These are phyloP conservation scores for Oryzias melastigma DNA, from an alignment of 2,113 vertebrate species.

Conservation along the genomic window DNA sequence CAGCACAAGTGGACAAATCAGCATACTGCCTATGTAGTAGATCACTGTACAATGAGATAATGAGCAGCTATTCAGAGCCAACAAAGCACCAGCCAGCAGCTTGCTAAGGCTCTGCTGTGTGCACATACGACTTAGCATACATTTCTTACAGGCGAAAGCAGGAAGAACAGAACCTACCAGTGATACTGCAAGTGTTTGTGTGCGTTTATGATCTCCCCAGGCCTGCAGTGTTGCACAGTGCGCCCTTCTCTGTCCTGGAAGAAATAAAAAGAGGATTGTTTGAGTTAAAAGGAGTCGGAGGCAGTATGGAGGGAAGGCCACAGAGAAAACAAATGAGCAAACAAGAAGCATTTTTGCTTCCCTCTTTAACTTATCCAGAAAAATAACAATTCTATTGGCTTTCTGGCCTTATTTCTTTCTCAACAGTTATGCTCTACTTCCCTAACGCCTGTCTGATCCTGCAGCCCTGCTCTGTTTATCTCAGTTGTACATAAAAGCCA, in stretches of 20 bases:
- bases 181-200: constrained; percentile 47
- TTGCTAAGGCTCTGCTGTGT: neutral
- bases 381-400: neutral
- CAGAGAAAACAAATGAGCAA: constrained; percentile 51
- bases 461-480: constrained; percentile 29
- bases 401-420: neutral
- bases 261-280: constrained; percentile 58
- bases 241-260: constrained; percentile 58
- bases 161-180: constrained; percentile 59
- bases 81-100: neutral
- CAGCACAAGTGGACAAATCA: neutral
- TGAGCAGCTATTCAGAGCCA: neutral
- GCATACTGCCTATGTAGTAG: neutral
- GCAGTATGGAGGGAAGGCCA: constrained; percentile 7
- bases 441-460: constrained; percentile 5
- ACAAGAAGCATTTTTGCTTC: neutral
- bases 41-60: constrained; percentile 9
- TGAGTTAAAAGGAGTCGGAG: constrained; percentile 32
- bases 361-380: no score
- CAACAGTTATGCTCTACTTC: neutral
- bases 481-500: constrained; percentile 44
- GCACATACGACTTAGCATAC: neutral
- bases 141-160: neutral
- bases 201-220: constrained; percentile 61
- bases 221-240: constrained; percentile 40